Percentiles rank a stretch among this genome's conserved stretches.
Evolutionary conservation across 2,888 invertebrate genomes (phyloP).

Genomic region (Aporophyla nigra): DNA sequence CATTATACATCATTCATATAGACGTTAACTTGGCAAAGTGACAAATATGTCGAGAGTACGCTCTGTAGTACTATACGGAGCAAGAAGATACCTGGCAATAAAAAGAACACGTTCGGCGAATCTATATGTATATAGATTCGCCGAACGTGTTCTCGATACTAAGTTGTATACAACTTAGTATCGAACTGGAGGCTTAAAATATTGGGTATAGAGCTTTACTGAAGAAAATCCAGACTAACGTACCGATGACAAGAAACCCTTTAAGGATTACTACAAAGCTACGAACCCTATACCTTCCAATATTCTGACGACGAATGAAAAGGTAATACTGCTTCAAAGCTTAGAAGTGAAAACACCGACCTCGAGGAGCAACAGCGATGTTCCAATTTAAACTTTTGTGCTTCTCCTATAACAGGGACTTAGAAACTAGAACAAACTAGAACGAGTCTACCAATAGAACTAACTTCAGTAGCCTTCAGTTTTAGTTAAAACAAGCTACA

Average conservation of each 20-base stretch:
- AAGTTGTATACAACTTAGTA: background rate
- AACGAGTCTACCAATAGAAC: conserved; percentile 33
- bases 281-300: background rate
- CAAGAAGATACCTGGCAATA: background rate
- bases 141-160: too few species aligned
- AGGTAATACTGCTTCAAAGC: conserved; percentile 18
- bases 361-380: conserved; percentile 39
- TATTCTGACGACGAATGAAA: conserved; percentile 24
- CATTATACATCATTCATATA: background rate
- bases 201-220: background rate
- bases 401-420: conserved; percentile 19
- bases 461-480: conserved; percentile 24
- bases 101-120: conserved; percentile 6
- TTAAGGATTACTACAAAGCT: background rate
- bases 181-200: background rate
- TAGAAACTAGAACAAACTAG: conserved; percentile 39
- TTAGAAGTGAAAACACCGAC: background rate
- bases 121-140: too few species aligned
- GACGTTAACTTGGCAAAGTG: conserved; percentile 37
- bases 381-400: conserved; percentile 58
- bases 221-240: background rate
- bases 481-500: conserved; percentile 29
- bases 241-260: background rate
- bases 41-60: conserved; percentile 48
- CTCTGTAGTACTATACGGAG: conserved; percentile 40